These are phyloP conservation scores for Cyprinodon brontotheroides DNA, from an alignment of 2,113 vertebrate genomes.

Conservation along the genomic window DNA sequence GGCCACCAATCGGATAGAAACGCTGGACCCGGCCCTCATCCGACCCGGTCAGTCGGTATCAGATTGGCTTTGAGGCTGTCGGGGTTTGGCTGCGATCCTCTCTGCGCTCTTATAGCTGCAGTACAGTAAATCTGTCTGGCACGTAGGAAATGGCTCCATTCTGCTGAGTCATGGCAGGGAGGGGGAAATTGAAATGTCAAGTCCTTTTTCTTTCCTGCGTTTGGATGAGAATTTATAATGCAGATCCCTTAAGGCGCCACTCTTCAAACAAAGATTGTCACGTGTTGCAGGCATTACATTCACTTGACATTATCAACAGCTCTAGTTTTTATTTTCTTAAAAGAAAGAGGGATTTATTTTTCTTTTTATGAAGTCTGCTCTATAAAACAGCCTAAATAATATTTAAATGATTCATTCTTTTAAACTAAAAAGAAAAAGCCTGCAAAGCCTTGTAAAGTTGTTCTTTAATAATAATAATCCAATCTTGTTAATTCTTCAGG, in stretches of 20 bases:
- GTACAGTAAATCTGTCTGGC: constrained; percentile 6
- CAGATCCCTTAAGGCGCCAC: background rate
- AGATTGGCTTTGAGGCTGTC: background rate
- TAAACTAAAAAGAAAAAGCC: background rate
- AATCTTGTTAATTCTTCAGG: background rate
- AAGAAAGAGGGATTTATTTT: background rate
- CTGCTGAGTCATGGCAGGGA: constrained; percentile 29
- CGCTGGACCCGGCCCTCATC: constrained; percentile 95
- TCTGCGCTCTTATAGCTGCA: background rate
- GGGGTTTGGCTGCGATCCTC: background rate
- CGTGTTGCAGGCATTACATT: background rate
- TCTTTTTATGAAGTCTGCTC: background rate
- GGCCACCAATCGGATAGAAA: constrained; percentile 98
- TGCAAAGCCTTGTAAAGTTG: background rate
- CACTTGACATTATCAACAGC: background rate
- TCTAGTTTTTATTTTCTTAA: background rate
- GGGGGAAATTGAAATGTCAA: constrained; percentile 22
- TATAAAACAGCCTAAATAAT: no score
- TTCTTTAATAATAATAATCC: background rate
- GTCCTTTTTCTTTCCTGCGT: background rate
- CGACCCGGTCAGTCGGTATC: constrained; percentile 84
- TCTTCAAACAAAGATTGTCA: background rate
- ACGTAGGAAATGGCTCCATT: constrained; percentile 1
- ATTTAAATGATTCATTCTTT: no score
- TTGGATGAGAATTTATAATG: background rate